These are phyloP conservation scores for Xenopus laevis DNA, from an alignment of 2,113 vertebrate species.

Conservation along the genomic window DNA sequence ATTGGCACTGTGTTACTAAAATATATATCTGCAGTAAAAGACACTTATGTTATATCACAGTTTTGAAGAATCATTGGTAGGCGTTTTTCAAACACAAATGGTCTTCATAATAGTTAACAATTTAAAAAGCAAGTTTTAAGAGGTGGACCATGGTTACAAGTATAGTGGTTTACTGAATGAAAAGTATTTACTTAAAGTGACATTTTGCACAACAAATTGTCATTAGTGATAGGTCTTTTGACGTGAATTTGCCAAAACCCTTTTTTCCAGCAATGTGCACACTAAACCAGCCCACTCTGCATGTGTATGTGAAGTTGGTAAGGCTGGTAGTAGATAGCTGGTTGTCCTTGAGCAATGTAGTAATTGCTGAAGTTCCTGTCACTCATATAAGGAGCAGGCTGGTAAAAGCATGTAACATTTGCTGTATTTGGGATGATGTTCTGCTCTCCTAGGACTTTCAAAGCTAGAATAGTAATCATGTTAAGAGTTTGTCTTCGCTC, in stretches of 20 bases:
- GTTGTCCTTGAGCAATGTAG: constrained; percentile 78
- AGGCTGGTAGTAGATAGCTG: constrained; percentile 74
- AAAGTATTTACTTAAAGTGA: constrained; percentile 37
- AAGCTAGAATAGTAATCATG: constrained; percentile 89
- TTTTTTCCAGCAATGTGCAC: constrained; percentile 49
- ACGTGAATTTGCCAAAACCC: constrained; percentile 52
- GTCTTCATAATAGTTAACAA: not conserved
- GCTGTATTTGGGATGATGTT: constrained; percentile 87
- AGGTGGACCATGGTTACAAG: constrained; percentile 21
- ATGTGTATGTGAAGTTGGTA: constrained; percentile 78
- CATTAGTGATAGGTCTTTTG: constrained; percentile 52
- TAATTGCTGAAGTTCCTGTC: constrained; percentile 82
- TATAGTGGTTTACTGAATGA: constrained; percentile 32
- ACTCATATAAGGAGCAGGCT: constrained; percentile 84
- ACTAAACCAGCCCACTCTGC: constrained; percentile 76
- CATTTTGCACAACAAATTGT: constrained; percentile 52
- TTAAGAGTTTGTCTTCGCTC: constrained; percentile 88
- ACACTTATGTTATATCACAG: constrained; percentile 32
- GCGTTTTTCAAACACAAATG: constrained; percentile 29
- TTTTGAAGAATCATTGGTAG: constrained; percentile 18
- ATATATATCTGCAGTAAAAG: constrained; percentile 47
- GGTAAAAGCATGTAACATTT: constrained; percentile 90
- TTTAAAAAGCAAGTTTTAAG: constrained; percentile 27
- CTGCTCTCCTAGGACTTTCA: constrained; percentile 90
- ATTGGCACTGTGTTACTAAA: constrained; percentile 49